Evolutionary conservation across 2,888 invertebrate species (phyloP).

Genomic region (Geophilus truncorum): DNA sequence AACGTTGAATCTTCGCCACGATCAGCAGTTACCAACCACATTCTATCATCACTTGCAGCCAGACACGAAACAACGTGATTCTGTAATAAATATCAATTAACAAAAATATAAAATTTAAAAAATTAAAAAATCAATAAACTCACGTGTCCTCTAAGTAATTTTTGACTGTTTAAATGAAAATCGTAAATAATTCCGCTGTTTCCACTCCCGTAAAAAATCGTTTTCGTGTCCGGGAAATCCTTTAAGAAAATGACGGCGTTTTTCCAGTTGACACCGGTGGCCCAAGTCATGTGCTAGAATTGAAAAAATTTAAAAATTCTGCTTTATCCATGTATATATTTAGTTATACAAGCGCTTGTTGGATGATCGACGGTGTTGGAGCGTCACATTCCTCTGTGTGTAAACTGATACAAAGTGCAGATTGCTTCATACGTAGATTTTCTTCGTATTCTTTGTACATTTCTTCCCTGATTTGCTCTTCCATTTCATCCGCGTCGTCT

Average conservation of each 20-base stretch:
- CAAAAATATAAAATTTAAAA: neutral
- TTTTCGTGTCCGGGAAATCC: neutral
- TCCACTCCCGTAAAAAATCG: neutral
- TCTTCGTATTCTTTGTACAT: neutral
- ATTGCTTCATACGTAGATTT: neutral
- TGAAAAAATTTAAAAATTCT: neutral
- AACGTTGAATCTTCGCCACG: neutral
- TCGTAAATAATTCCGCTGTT: neutral
- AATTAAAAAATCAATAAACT: neutral
- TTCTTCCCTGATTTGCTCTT: neutral
- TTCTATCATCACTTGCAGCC: neutral
- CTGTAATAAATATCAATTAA: neutral
- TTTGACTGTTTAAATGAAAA: slow-evolving; percentile 5
- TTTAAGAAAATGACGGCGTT: neutral
- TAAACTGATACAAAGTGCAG: neutral
- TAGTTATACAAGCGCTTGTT: neutral
- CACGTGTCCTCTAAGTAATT: slow-evolving; percentile 11
- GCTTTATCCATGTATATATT: neutral
- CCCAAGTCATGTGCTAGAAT: neutral
- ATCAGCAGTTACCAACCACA: neutral
- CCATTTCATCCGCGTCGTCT: neutral
- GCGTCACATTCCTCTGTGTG: neutral
- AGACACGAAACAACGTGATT: neutral
- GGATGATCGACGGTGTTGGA: neutral
- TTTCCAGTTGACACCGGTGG: neutral